These are phyloP conservation scores for Standfussiana lucernea DNA, from an alignment of 2,888 invertebrate species.

Conservation along the genomic window DNA sequence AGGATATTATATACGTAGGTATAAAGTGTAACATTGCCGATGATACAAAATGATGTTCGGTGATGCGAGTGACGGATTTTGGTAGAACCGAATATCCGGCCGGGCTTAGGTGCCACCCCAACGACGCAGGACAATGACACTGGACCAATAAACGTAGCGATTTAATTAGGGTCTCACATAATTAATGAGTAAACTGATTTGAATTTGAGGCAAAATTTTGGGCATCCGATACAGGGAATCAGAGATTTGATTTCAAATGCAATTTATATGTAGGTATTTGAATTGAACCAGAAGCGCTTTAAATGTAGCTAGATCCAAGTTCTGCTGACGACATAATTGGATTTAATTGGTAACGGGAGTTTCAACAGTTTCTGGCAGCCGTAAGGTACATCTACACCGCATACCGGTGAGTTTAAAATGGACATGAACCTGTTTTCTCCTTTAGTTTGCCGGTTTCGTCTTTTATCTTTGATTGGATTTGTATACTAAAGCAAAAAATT, in stretches of 20 bases:
- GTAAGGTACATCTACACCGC: background rate
- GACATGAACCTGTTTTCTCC: too few species aligned
- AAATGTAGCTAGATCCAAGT: background rate
- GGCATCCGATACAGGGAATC: background rate
- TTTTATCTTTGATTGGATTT: conserved; percentile 11
- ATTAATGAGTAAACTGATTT: conserved; percentile 31
- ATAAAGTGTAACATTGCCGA: conserved; percentile 53
- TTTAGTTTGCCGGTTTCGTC: background rate
- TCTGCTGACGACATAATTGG: conserved; percentile 8
- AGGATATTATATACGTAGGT: conserved; percentile 39
- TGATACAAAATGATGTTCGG: conserved; percentile 58
- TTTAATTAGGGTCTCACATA: conserved; percentile 45
- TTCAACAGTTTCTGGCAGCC: background rate
- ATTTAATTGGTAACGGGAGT: background rate
- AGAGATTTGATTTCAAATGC: conserved; percentile 10
- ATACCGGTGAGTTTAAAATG: background rate
- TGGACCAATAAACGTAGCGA: conserved; percentile 42
- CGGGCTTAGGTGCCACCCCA: conserved; percentile 44
- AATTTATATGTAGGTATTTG: conserved; percentile 6
- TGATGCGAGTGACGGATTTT: conserved; percentile 65
- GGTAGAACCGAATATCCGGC: conserved; percentile 52
- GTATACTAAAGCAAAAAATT: background rate
- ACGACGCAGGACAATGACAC: conserved; percentile 53
- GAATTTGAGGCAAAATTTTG: conserved; percentile 4
- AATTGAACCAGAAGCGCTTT: background rate